These are phyloP conservation scores for Netelia fuscicornis DNA, from an alignment of 2,888 invertebrate genomes.

Conservation along the genomic window DNA sequence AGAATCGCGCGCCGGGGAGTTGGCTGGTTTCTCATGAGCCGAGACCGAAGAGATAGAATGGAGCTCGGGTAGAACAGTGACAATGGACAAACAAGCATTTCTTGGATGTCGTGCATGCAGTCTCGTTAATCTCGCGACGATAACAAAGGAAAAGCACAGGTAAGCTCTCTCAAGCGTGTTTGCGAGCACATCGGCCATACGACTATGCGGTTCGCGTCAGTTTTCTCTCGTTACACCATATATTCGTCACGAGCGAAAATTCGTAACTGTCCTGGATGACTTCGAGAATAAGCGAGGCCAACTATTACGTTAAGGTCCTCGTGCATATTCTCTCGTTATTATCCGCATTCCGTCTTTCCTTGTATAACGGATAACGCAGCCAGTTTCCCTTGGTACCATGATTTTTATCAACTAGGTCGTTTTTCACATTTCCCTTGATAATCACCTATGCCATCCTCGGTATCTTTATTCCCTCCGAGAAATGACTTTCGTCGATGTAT, in stretches of 20 bases:
- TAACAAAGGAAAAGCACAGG: slow-evolving; percentile 72
- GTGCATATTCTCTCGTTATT: not conserved
- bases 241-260: slow-evolving; percentile 1
- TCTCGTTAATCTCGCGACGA: slow-evolving; percentile 77
- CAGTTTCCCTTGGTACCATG: not conserved
- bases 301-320: slow-evolving; percentile 9
- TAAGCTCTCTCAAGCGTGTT: not conserved
- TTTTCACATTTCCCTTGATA: not conserved
- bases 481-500: not conserved
- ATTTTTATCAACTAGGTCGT: not conserved
- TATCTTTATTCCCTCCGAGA: not conserved
- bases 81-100: slow-evolving; percentile 70
- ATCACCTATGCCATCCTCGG: not conserved
- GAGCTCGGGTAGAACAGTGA: not conserved
- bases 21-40: not conserved
- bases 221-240: not conserved
- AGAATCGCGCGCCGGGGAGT: slow-evolving; percentile 39
- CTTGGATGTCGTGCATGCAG: slow-evolving; percentile 63
- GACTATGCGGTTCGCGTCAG: slow-evolving; percentile 8
- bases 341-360: not conserved
- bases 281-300: slow-evolving; percentile 20
- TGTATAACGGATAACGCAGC: not conserved
- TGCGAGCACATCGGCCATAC: not conserved
- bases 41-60: slow-evolving; percentile 11
- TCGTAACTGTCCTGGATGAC: not conserved